These are phyloP conservation scores for Atta colombica DNA, from an alignment of 1,140 invertebrate genomes.

Conservation along the genomic window DNA sequence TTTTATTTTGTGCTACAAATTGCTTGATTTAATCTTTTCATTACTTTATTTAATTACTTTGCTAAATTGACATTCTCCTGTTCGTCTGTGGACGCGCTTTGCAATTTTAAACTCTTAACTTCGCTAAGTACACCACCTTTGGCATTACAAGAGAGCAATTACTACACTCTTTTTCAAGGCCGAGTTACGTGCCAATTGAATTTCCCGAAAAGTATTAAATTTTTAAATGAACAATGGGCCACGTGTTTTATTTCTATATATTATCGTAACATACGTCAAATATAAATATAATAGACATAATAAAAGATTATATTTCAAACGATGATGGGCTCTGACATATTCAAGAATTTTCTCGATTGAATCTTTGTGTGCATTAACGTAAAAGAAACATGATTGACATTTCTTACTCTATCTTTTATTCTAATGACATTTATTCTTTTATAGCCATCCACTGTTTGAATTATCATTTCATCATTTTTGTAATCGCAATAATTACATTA, in stretches of 20 bases:
- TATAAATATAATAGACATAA: neutral
- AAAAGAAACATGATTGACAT: neutral
- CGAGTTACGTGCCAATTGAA: constrained; percentile 19
- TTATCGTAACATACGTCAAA: neutral
- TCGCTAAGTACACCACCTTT: constrained; percentile 11
- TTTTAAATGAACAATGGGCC: neutral
- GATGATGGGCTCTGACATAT: neutral
- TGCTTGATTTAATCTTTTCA: constrained; percentile 36
- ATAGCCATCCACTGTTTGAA: neutral
- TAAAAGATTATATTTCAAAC: neutral
- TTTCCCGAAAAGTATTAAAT: neutral
- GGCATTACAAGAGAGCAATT: constrained; percentile 17
- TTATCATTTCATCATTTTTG: neutral
- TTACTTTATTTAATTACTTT: constrained; percentile 50
- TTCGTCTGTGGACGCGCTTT: constrained; percentile 1
- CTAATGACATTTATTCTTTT: neutral
- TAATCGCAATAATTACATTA: constrained; percentile 75
- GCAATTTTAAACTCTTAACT: constrained; percentile 40
- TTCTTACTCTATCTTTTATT: neutral
- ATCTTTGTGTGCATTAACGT: neutral
- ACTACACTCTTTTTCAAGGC: constrained; percentile 9
- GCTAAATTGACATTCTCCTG: constrained; percentile 29
- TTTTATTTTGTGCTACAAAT: constrained; percentile 15
- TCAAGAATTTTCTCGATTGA: neutral
- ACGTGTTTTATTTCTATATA: neutral